These are phyloP conservation scores for Ectobius pallidus DNA, from an alignment of 2,888 invertebrate species.

Conservation along the genomic window DNA sequence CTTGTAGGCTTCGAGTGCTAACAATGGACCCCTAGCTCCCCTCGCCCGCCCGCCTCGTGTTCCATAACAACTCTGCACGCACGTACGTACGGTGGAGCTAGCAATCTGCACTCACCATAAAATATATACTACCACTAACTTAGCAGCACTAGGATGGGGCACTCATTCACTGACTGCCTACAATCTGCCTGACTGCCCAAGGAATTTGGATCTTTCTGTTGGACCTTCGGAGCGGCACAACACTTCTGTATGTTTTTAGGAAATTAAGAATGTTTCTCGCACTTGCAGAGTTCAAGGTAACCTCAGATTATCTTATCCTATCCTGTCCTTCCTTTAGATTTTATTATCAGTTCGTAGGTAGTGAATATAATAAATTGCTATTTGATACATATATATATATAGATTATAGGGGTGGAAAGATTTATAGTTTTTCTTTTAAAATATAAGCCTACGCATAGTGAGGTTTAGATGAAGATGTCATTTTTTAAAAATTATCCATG, in stretches of 20 bases:
- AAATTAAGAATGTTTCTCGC: background rate
- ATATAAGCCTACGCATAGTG: too few relatives aligned
- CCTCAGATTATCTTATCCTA: background rate
- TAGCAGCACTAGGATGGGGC: slow-evolving; percentile 30
- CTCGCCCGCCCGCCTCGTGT: slow-evolving; percentile 35
- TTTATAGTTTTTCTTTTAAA: too few relatives aligned
- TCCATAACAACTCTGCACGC: slow-evolving; percentile 44
- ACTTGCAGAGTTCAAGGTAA: slow-evolving; percentile 14
- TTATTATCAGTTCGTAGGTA: too few relatives aligned
- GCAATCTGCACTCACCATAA: slow-evolving; percentile 34
- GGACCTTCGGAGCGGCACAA: slow-evolving; percentile 6
- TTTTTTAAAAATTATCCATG: too few relatives aligned
- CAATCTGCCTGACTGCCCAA: slow-evolving; percentile 26
- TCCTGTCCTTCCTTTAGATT: background rate
- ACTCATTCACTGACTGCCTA: slow-evolving; percentile 32
- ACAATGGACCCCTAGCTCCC: slow-evolving; percentile 51
- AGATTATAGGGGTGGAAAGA: too few relatives aligned
- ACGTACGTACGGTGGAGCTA: slow-evolving; percentile 43
- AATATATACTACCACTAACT: slow-evolving; percentile 19
- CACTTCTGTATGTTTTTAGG: slow-evolving; percentile 24
- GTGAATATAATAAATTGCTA: too few relatives aligned
- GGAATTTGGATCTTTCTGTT: slow-evolving; percentile 13
- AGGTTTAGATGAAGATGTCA: too few relatives aligned
- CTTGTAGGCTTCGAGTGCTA: slow-evolving; percentile 79
- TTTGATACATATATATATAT: too few relatives aligned